Evolutionary conservation across 1,140 invertebrate genomes (phyloP), one percentile per base, ranked within the genome.

Genomic region (Cyrtorhinus lividipennis): DNA sequence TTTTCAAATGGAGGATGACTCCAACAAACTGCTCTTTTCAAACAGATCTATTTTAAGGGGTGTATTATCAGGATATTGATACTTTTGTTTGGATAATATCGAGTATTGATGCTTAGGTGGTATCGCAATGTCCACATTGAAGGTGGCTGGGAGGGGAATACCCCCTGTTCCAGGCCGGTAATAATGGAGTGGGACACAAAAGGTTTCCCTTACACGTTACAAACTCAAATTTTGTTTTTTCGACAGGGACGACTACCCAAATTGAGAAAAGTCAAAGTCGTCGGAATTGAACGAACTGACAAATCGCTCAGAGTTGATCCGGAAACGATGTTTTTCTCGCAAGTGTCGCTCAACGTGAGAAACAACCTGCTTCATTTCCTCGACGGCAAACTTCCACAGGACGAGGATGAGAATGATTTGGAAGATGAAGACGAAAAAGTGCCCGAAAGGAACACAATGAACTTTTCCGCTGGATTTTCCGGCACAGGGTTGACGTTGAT

Each of bases 281-380:
- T 46, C 18, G 63, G 56, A 38, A 61, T 22, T 18, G 53, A 57
- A 27, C 24, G 26, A n/a, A 24, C 45, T 18, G 24, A 25, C 48
- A 63, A 24, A 13, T 15, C 64, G 13, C 38, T 22, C 0, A 8
- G 22, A 26, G 61, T 66, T 0, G 66, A 67, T 57, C 64, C 61
- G 1, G 67, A 68, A 59, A 62, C 61, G 0, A 27, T 67, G 18
- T 83, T 83, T 65, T 84, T 81, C 68, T 77, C 74, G 62, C 76
- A 75, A 63, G 74, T 84, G 24, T 77, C 79, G 59, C 75, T 76
- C 62, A 84, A 83, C 69, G 82, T 85, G 46, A 74, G 79, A 2
- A 81, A 84, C 57, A 85, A 85, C 67, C 70, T 85, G 1, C 66
- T 79, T 1, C 74, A 82, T 68, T 78, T 81, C 70, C 71, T 85